These are phyloP conservation scores for Actinemys pallida DNA, from an alignment of 2,113 vertebrate species.

Conservation along the genomic window DNA sequence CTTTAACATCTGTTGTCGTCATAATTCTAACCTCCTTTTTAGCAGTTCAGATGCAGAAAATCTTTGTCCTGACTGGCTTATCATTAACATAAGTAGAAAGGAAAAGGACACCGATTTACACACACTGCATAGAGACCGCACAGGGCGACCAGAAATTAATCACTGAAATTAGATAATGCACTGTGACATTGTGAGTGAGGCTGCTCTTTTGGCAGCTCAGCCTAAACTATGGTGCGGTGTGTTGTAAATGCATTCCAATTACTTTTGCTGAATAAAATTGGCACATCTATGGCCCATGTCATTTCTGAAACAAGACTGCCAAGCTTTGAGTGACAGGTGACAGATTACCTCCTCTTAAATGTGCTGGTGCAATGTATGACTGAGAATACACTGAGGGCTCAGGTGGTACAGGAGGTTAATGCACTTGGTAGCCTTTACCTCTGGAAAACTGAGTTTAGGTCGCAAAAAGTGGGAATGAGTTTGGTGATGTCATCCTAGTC, in stretches of 20 bases:
- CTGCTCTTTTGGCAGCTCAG: not conserved
- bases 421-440: not conserved
- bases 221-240: accelerated
- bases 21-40: not conserved
- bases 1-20: not conserved
- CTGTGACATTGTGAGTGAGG: not conserved
- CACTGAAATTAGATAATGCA: accelerated
- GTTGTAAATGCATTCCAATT: not conserved
- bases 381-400: not conserved
- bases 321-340: not conserved
- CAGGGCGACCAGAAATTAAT: not conserved
- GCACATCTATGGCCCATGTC: not conserved
- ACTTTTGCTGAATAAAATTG: not conserved
- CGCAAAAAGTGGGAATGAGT: not conserved
- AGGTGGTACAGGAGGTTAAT: not conserved
- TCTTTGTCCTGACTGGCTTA: not conserved
- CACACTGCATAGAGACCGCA: not conserved
- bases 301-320: not conserved
- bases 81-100: not conserved
- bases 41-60: not conserved
- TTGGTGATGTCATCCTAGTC: not conserved
- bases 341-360: not conserved
- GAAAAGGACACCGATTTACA: not conserved
- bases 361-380: accelerated
- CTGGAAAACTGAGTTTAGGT: not conserved